A percentile compares a stretch with the other conserved stretches of the same genome.
Conservation (phyloP, 2,797 vertebrate genomes). For the Natrix natrix region DNA sequence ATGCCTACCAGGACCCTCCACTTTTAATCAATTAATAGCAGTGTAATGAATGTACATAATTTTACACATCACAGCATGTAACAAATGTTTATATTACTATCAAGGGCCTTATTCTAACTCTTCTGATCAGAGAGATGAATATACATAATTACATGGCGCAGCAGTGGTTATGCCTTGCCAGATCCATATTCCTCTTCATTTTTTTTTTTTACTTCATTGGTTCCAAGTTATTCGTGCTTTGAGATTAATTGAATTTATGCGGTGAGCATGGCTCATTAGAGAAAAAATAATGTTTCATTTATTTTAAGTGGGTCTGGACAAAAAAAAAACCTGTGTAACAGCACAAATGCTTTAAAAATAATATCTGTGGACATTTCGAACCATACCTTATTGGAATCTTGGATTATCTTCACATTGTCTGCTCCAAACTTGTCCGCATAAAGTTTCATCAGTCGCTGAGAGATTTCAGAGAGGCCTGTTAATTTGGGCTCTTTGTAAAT, state of each 20-base stretch:
- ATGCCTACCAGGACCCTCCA: background rate
- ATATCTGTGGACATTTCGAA: background rate
- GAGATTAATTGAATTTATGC: background rate
- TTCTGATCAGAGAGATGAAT: background rate
- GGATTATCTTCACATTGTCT: conserved; percentile 98
- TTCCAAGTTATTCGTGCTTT: background rate
- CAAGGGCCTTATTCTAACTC: background rate
- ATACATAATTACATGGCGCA: background rate
- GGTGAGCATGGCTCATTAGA: background rate
- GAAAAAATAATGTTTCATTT: background rate
- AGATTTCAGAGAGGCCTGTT: conserved; percentile 96
- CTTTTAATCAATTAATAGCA: background rate
- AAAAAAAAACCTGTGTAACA: background rate
- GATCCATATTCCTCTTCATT: background rate
- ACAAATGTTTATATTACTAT: background rate
- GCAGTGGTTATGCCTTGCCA: too few species aligned
- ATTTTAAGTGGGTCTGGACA: background rate
- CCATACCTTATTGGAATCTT: conserved; percentile 95
- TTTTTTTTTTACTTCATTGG: background rate
- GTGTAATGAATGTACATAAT: background rate
- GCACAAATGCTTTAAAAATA: background rate
- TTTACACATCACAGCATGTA: background rate
- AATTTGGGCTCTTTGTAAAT: conserved; percentile 99
- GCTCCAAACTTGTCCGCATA: conserved; percentile 98
- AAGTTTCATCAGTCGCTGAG: conserved; percentile 93